Evolutionary conservation across 2,888 invertebrate genomes (phyloP), one percentile per base, ranked within the genome.

Genomic region (Euzetes globulus): DNA sequence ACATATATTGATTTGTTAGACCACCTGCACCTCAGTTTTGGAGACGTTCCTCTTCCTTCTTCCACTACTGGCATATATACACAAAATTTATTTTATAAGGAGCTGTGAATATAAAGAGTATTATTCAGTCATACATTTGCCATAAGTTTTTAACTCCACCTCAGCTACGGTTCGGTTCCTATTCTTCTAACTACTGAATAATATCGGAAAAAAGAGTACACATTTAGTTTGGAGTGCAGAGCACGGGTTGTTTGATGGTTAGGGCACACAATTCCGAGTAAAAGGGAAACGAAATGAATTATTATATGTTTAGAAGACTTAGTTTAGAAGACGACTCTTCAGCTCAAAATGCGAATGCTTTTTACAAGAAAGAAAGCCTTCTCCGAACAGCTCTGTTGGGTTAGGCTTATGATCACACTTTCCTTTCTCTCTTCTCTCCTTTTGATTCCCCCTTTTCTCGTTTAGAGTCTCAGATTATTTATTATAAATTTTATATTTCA

Each of bases 51-150:
- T 55, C 63, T 63, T 63, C 63, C 63, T 63, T 63, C 63, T 63
- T 63, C 58, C 63, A 63, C 63, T 63, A 63, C 63, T 63, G 63
- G 63, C 63, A 63, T 60, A 60, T 33, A 60, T 60, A 60, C 63
- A 33, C 6, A 22, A n/a, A n/a, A 22, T 22, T 55, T 41, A 41
- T 52, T 27, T 33, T 17, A 27, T n/a, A 37, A 15, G 33, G 63
- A 5, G 19, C 11, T 60, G 41, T 13, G 41, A 41, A 41, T 41
- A 58, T 25, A 29, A 15, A 29, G 15, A 27, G 58, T 33, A 27
- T 11, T 22, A 33, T n/a, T 27, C 33, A 63, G 63, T 7, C 25
- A 63, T 27, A 33, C 63, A 37, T 63, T 63, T 63, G 63, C 29
- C 63, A 63, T 63, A 63, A 63, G 63, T 33, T 63, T n/a, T 63